Evolutionary conservation across 2,888 invertebrate genomes (phyloP).

Genomic region (Phasia obesa): DNA sequence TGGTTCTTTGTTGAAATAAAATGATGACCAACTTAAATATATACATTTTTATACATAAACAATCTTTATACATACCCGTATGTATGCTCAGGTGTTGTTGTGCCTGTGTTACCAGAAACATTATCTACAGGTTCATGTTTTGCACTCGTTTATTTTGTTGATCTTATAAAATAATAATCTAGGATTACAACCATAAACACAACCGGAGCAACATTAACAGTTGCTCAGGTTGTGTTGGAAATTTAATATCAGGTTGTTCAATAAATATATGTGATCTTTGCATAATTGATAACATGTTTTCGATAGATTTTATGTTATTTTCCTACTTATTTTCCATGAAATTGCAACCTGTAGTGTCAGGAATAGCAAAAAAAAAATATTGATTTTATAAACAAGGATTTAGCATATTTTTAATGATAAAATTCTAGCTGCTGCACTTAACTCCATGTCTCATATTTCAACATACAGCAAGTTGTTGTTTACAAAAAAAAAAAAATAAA

Average conservation of each 20-base stretch:
- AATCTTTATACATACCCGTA: background rate
- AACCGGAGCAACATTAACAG: constrained; percentile 28
- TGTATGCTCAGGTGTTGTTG: background rate
- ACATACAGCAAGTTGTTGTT: constrained; percentile 9
- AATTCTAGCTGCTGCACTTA: constrained; percentile 62
- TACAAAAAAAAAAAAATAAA: constrained; percentile 3
- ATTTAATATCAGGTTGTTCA: constrained; percentile 57
- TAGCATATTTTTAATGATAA: constrained; percentile 54
- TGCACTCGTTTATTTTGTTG: constrained; percentile 11
- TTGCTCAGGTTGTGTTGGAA: constrained; percentile 11
- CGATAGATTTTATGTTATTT: constrained; percentile 3
- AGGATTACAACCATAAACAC: constrained; percentile 63
- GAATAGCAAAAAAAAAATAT: constrained; percentile 9
- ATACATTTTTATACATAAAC: constrained; percentile 9
- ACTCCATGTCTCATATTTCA: constrained; percentile 62
- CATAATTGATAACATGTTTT: constrained; percentile 67
- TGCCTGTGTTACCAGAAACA: constrained; percentile 7
- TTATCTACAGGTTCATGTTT: constrained; percentile 60
- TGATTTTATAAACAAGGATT: constrained; percentile 62
- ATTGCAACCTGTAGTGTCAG: constrained; percentile 13
- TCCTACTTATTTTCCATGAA: constrained; percentile 16
- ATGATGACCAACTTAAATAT: constrained; percentile 38
- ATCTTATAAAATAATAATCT: constrained; percentile 61
- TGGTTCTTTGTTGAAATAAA: constrained; percentile 10
- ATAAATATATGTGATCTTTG: constrained; percentile 64